phyloP scores from a whole-genome alignment of 2,888 invertebrate genomes.

The Polydesmus complanatus region DNA sequence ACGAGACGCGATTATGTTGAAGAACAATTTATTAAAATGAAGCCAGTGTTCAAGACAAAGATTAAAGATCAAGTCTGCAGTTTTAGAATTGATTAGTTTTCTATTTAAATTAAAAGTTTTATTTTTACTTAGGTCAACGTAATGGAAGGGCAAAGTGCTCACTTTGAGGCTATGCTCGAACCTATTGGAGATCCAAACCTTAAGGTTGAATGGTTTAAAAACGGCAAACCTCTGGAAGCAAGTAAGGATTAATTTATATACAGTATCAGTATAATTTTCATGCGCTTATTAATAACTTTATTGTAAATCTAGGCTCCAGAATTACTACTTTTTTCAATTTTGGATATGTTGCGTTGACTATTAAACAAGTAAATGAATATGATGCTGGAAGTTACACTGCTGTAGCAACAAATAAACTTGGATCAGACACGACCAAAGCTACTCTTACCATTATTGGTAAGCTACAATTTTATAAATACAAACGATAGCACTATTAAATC shows the following conservation, averaged over 20 bases:
- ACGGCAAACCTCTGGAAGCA: slow-evolving; percentile 77
- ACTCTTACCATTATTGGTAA: slow-evolving; percentile 70
- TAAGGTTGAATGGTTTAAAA: slow-evolving; percentile 83
- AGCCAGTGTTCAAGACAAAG: slow-evolving; percentile 75
- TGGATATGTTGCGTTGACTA: slow-evolving; percentile 85
- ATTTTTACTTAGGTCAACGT: slow-evolving; percentile 28
- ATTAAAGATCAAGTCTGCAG: slow-evolving; percentile 45
- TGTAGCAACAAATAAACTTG: slow-evolving; percentile 69
- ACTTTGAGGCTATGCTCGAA: slow-evolving; percentile 87
- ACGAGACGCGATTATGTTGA: slow-evolving; percentile 64
- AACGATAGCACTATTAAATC: not conserved
- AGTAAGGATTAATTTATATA: slow-evolving; percentile 39
- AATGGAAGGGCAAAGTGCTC: slow-evolving; percentile 84
- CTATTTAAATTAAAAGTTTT: not conserved
- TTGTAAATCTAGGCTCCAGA: slow-evolving; percentile 47
- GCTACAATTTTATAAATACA: slow-evolving; percentile 26
- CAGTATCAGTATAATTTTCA: not conserved
- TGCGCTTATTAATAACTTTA: not conserved
- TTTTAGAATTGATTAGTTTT: not conserved
- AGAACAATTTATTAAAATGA: slow-evolving; percentile 64
- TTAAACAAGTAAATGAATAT: slow-evolving; percentile 74
- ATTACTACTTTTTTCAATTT: slow-evolving; percentile 88
- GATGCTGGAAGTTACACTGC: slow-evolving; percentile 84
- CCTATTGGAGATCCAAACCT: slow-evolving; percentile 82
- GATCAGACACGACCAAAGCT: slow-evolving; percentile 69